Conservation (phyloP, 2,888 invertebrate species). For the Galerucella calmariensis region DNA sequence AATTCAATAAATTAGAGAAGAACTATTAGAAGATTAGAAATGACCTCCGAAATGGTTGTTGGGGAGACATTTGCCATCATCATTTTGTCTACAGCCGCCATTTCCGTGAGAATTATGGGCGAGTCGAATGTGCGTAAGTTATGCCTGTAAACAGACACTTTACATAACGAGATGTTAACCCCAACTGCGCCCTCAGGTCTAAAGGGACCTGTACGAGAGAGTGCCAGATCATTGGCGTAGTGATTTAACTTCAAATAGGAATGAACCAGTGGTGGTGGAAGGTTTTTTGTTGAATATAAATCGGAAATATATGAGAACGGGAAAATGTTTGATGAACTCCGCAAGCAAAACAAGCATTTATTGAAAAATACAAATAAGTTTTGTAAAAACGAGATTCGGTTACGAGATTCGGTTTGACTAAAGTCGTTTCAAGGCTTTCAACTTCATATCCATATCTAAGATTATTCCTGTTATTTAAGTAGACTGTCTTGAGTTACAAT, state of each 20-base stretch:
- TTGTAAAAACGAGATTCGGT: too few relatives aligned
- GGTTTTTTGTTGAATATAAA: too few relatives aligned
- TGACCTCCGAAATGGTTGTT: slow-evolving; percentile 60
- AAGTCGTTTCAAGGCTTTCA: too few relatives aligned
- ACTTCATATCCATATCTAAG: too few relatives aligned
- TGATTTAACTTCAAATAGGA: not conserved
- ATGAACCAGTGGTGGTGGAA: not conserved
- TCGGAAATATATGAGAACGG: too few relatives aligned
- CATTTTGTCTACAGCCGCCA: slow-evolving; percentile 60
- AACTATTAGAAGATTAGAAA: slow-evolving; percentile 62
- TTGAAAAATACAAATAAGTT: too few relatives aligned
- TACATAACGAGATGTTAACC: slow-evolving; percentile 65
- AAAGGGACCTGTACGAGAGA: slow-evolving; percentile 18
- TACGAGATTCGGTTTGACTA: too few relatives aligned
- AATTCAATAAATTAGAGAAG: slow-evolving; percentile 58
- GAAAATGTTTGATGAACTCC: too few relatives aligned
- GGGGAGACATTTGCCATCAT: slow-evolving; percentile 61
- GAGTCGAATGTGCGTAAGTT: slow-evolving; percentile 62
- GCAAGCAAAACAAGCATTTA: too few relatives aligned
- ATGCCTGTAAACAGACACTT: slow-evolving; percentile 65
- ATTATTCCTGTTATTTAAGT: too few relatives aligned
- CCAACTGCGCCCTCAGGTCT: slow-evolving; percentile 56
- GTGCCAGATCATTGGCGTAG: slow-evolving; percentile 4
- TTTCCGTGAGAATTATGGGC: slow-evolving; percentile 58
- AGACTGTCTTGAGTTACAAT: too few relatives aligned